A percentile compares a stretch with the other conserved stretches of the same genome.
Conservation (phyloP, 2,797 vertebrate species). For the Pseudocheirus occidentalis region DNA sequence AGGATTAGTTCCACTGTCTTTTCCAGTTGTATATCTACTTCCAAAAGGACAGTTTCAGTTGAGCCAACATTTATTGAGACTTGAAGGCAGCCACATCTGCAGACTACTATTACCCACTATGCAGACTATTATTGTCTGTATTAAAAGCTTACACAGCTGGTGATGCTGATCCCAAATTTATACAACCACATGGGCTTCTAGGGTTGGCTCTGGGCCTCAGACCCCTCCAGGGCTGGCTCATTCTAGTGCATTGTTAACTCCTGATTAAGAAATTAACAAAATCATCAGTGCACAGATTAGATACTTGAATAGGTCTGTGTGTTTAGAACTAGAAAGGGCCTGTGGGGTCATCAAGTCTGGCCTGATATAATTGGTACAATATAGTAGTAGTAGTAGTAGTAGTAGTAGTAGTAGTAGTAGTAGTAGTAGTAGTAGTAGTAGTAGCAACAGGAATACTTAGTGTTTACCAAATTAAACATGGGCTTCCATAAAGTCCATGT, state of each 20-base stretch:
- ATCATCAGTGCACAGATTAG: neutral
- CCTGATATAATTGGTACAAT: neutral
- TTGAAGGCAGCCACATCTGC: conserved; percentile 2
- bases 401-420: neutral
- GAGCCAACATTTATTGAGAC: neutral
- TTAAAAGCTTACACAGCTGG: neutral
- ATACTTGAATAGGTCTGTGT: neutral
- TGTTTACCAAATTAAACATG: neutral
- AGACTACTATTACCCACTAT: neutral
- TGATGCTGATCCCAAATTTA: neutral
- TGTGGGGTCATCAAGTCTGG: neutral
- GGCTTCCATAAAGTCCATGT: neutral
- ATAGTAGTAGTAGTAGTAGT: neutral
- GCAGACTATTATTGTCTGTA: neutral
- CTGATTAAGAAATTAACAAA: neutral
- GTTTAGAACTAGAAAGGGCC: neutral
- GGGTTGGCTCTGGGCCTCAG: neutral
- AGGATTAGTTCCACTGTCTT: neutral
- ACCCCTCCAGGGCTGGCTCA: neutral
- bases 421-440: neutral
- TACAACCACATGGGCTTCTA: neutral
- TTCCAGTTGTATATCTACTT: neutral
- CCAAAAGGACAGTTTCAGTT: neutral
- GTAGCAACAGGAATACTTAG: neutral
- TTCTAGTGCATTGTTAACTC: neutral